These are phyloP conservation scores for Ctenicera cuprea DNA, from an alignment of 2,888 invertebrate species.

Conservation along the genomic window DNA sequence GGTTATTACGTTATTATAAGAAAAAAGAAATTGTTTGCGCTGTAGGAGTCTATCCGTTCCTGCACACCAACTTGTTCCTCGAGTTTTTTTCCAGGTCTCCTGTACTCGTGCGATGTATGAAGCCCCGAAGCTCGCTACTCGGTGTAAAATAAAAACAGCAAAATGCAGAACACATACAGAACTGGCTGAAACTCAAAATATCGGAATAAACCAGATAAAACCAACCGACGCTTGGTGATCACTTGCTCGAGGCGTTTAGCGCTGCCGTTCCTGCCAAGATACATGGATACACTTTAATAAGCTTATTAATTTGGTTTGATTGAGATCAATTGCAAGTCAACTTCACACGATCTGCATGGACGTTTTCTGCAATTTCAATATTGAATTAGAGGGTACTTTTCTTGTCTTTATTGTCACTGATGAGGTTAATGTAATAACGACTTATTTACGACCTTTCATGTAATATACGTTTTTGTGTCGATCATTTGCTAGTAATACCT, in stretches of 20 bases:
- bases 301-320: slow-evolving; percentile 53
- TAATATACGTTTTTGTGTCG: neutral
- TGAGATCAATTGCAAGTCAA: slow-evolving; percentile 58
- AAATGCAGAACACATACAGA: slow-evolving; percentile 45
- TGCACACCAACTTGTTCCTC: neutral
- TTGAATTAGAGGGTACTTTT: slow-evolving; percentile 12
- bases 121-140: neutral
- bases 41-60: neutral
- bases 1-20: no score
- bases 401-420: neutral
- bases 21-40: no score
- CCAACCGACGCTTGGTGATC: slow-evolving; percentile 51
- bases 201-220: slow-evolving; percentile 64
- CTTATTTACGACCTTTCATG: slow-evolving; percentile 1
- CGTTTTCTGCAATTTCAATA: slow-evolving; percentile 24
- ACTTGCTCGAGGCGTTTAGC: slow-evolving; percentile 31
- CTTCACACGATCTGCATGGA: slow-evolving; percentile 22
- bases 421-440: slow-evolving; percentile 11
- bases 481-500: no score
- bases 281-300: slow-evolving; percentile 15
- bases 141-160: slow-evolving; percentile 11
- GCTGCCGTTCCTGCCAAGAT: slow-evolving; percentile 11
- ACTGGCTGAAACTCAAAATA: slow-evolving; percentile 60
- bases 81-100: neutral
- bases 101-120: neutral